A percentile compares a stretch with the other conserved stretches of the same genome.
Evolutionary conservation across 2,888 invertebrate species (phyloP).

Genomic region (Agrypnus murinus): DNA sequence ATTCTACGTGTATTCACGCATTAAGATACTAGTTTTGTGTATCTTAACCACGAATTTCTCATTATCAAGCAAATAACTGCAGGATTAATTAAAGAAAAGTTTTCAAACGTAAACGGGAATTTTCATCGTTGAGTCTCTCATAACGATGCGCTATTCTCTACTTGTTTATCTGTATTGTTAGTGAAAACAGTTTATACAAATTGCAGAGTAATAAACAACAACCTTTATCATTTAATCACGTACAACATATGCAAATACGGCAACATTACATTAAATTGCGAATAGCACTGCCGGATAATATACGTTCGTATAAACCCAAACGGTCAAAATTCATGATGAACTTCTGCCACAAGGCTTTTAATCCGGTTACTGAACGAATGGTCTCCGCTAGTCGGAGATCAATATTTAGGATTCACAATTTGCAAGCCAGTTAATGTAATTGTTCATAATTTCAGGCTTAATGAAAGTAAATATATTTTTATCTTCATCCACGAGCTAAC

Average conservation of each 20-base stretch:
- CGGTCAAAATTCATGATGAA: slow-evolving; percentile 54
- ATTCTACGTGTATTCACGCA: neutral
- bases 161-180: slow-evolving; percentile 29
- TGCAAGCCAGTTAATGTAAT: slow-evolving; percentile 2
- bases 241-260: slow-evolving; percentile 54
- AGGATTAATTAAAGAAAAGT: slow-evolving; percentile 21
- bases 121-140: slow-evolving; percentile 10
- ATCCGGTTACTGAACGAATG: slow-evolving; percentile 35
- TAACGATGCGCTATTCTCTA: slow-evolving; percentile 31
- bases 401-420: slow-evolving; percentile 30
- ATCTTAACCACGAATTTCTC: neutral
- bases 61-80: slow-evolving; percentile 3
- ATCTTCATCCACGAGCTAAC: neutral
- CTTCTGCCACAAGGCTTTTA: slow-evolving; percentile 41
- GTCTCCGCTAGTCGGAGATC: slow-evolving; percentile 15
- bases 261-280: slow-evolving; percentile 46
- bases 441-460: neutral
- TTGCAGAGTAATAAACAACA: slow-evolving; percentile 55
- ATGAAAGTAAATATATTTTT: slow-evolving; percentile 4
- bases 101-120: neutral
- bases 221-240: slow-evolving; percentile 57
- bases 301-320: slow-evolving; percentile 47
- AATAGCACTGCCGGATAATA: slow-evolving; percentile 44
- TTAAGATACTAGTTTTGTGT: neutral
- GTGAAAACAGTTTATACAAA: slow-evolving; percentile 55